These are phyloP conservation scores for Charadrius vociferus DNA, from an alignment of 2,113 vertebrate species.

Conservation along the genomic window DNA sequence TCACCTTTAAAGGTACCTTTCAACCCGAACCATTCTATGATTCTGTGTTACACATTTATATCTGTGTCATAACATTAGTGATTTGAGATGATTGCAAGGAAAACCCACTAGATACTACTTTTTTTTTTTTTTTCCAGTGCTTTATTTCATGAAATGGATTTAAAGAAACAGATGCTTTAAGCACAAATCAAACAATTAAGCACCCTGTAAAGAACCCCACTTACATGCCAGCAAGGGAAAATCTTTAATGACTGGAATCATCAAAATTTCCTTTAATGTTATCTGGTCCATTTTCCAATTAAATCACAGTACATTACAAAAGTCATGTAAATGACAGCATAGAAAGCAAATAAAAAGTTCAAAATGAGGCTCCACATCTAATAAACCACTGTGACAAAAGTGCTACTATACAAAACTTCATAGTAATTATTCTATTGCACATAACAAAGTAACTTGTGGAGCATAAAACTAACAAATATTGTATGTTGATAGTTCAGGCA, in stretches of 20 bases:
- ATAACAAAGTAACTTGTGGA: constrained; percentile 5
- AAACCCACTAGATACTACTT: background rate
- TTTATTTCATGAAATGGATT: background rate
- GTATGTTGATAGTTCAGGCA: constrained; percentile 28
- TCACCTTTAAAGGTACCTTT: background rate
- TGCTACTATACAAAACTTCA: background rate
- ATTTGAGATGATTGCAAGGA: background rate
- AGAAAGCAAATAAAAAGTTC: constrained; percentile 14
- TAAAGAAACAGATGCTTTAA: background rate
- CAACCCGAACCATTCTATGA: background rate
- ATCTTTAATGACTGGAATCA: background rate
- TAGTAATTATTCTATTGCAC: constrained; percentile 4
- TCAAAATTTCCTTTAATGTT: background rate
- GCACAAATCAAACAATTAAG: background rate
- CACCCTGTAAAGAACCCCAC: background rate
- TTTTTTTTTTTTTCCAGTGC: background rate
- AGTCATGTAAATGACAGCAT: background rate
- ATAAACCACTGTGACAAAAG: constrained; percentile 3
- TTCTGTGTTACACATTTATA: background rate
- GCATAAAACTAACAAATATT: constrained; percentile 37
- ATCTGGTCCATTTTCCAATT: background rate
- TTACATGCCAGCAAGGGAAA: background rate
- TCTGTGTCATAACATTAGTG: background rate
- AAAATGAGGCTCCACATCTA: background rate
- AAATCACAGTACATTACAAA: background rate